phyloP scores from a whole-genome alignment of 2,888 invertebrate genomes.

The Nemoura dubitans region DNA sequence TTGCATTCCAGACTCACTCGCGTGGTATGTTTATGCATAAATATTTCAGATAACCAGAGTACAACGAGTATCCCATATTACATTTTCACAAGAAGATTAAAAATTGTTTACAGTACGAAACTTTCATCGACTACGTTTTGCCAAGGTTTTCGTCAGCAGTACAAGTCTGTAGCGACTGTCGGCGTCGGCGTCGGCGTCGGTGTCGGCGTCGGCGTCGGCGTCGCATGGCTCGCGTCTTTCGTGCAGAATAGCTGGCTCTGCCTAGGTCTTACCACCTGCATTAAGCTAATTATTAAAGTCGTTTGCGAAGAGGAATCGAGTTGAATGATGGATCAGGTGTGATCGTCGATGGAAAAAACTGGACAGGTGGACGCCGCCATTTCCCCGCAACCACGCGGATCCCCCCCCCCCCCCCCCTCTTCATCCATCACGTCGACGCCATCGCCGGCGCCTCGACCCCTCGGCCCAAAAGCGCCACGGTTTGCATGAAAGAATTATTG shows the following conservation, averaged over 20 bases:
- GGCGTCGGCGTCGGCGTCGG: no score
- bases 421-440: not conserved
- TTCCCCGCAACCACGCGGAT: constrained; percentile 18
- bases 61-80: no score
- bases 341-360: constrained; percentile 46
- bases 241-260: not conserved
- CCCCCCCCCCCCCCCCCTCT: not conserved
- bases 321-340: constrained; percentile 51
- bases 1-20: no score
- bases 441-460: not conserved
- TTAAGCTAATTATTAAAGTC: constrained; percentile 50
- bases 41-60: no score
- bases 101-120: no score
- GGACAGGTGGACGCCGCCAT: constrained; percentile 47
- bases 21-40: no score
- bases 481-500: constrained; percentile 15
- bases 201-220: no score
- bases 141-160: no score
- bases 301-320: constrained; percentile 50
- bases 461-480: not conserved
- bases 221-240: not conserved
- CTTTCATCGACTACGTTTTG: no score
- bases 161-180: no score
- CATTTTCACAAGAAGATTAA: no score
- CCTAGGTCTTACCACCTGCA: constrained; percentile 13